Percentiles rank a stretch among this genome's conserved stretches.
Conservation (phyloP, 2,888 invertebrate genomes). For the Tinea semifulvella region DNA sequence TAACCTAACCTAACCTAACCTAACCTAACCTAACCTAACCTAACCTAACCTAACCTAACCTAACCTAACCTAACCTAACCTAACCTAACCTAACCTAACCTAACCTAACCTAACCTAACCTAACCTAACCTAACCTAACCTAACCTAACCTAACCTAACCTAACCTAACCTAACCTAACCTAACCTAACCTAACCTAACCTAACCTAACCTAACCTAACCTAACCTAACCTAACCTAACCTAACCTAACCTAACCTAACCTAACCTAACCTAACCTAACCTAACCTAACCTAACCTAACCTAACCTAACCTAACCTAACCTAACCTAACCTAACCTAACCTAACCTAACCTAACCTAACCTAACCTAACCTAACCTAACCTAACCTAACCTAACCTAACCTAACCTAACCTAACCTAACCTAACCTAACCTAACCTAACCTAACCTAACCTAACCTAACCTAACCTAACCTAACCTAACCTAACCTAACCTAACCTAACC, state of each 20-base stretch:
- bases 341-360: conserved; percentile 13
- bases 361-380: conserved; percentile 15
- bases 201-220: conserved; percentile 15
- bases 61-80: conserved; percentile 18
- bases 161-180: conserved; percentile 17
- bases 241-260: conserved; percentile 14
- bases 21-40: conserved; percentile 17
- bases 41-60: conserved; percentile 18
- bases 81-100: conserved; percentile 3
- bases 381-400: conserved; percentile 15
- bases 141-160: conserved; percentile 16
- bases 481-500: conserved; percentile 18
- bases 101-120: conserved; percentile 12
- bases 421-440: conserved; percentile 16
- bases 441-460: conserved; percentile 13
- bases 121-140: conserved; percentile 16
- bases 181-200: conserved; percentile 15
- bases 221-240: conserved; percentile 15
- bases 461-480: conserved; percentile 19
- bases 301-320: conserved; percentile 15
- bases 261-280: conserved; percentile 15
- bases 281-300: conserved; percentile 15
- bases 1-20: conserved; percentile 16
- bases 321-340: conserved; percentile 15
- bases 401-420: conserved; percentile 16